These are phyloP conservation scores for Menidia menidia DNA, from an alignment of 2,797 vertebrate genomes.

Conservation along the genomic window DNA sequence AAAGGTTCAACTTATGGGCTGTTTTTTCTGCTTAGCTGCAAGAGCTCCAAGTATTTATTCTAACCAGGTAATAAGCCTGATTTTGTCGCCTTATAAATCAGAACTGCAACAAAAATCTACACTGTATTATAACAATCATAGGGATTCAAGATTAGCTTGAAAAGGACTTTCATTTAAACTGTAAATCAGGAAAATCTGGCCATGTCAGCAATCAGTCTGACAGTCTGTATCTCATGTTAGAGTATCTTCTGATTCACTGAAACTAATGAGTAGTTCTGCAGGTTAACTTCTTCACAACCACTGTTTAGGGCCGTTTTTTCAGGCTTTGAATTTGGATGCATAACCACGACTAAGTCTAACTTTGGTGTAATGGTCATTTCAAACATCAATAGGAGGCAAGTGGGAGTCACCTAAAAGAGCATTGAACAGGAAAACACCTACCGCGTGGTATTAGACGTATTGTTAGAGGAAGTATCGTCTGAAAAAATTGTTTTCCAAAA, in stretches of 20 bases:
- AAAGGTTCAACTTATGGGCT: conserved; percentile 39
- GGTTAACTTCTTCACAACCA: neutral
- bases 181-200: neutral
- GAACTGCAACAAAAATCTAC: conserved; percentile 14
- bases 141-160: neutral
- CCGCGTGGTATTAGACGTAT: neutral
- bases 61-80: neutral
- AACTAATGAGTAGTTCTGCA: neutral
- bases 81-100: neutral
- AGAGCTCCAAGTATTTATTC: conserved; percentile 8
- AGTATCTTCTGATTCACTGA: neutral
- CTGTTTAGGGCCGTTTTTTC: neutral
- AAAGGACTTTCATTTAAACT: neutral
- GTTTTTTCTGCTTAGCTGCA: conserved; percentile 33
- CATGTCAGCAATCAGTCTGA: too few relatives aligned
- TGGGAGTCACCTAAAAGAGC: neutral
- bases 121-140: neutral
- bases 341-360: neutral
- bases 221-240: neutral
- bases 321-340: neutral
- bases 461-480: neutral
- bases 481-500: neutral
- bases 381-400: neutral
- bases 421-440: neutral
- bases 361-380: neutral